Percentiles rank a stretch among this genome's conserved stretches.
Conservation (phyloP, 2,113 vertebrate species). For the Capricornis sumatraensis region DNA sequence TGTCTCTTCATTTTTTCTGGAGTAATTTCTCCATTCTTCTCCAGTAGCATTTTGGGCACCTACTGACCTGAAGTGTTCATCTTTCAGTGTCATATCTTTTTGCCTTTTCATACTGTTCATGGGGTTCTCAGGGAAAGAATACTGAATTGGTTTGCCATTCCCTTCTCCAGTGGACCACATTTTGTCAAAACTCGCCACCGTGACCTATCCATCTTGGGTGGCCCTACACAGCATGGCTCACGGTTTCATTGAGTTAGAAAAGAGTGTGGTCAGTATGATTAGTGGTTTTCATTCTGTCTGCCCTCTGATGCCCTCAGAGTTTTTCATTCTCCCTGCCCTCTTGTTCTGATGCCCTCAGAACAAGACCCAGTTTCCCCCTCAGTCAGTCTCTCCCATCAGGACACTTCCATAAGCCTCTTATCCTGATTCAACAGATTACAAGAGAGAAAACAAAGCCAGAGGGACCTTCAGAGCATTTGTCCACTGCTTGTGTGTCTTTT, state of each 20-base stretch:
- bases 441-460: not conserved
- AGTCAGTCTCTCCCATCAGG: not conserved
- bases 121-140: not conserved
- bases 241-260: not conserved
- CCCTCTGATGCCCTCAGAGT: not conserved
- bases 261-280: not conserved
- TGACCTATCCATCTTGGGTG: not conserved
- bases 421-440: not conserved
- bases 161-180: not conserved
- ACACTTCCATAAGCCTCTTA: not conserved
- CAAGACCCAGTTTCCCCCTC: not conserved
- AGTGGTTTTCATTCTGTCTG: not conserved
- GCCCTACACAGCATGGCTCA: not conserved
- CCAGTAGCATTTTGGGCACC: not conserved
- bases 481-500: not conserved
- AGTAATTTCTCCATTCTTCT: not conserved
- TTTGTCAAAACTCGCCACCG: not conserved
- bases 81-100: not conserved
- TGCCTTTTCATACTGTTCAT: not conserved
- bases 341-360: not conserved
- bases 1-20: not conserved
- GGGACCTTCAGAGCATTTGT: not conserved
- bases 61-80: not conserved
- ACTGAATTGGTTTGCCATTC: not conserved
- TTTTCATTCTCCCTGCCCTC: not conserved